Evolutionary conservation across 1,140 invertebrate genomes (phyloP).

Genomic region (Helicoverpa zea): DNA sequence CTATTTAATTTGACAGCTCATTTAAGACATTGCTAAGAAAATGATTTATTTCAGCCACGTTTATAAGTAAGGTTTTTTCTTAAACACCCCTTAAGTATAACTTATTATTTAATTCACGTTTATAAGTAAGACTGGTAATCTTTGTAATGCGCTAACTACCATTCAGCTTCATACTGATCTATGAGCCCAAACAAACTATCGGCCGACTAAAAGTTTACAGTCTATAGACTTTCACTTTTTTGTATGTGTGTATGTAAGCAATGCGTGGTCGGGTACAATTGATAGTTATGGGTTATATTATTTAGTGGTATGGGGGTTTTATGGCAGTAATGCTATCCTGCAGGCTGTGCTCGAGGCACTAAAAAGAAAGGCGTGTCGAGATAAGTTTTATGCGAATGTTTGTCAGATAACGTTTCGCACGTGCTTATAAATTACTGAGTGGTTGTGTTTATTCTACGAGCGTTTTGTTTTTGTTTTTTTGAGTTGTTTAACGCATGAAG

Average conservation of each 20-base stretch:
- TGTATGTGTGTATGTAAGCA: background rate
- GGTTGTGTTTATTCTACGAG: background rate
- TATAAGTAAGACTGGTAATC: too few species aligned
- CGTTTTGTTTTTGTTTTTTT: background rate
- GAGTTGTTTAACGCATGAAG: too few species aligned
- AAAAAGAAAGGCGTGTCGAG: conserved; percentile 26
- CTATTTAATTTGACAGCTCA: too few species aligned
- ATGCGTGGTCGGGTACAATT: background rate
- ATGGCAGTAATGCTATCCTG: background rate
- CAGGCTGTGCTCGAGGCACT: background rate
- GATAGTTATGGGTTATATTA: conserved; percentile 13
- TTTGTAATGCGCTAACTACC: too few species aligned
- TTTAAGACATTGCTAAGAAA: too few species aligned
- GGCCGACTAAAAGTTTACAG: background rate
- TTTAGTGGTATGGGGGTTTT: conserved; percentile 13
- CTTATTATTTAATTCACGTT: too few species aligned
- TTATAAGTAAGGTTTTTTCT: too few species aligned
- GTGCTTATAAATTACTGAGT: conserved; percentile 8
- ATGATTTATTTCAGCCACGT: too few species aligned
- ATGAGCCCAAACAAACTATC: too few species aligned
- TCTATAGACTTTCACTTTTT: conserved; percentile 18
- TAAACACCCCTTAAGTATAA: too few species aligned
- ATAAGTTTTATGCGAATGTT: background rate
- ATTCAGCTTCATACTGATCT: too few species aligned
- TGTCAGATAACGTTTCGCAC: conserved; percentile 8